Conservation (phyloP, 2,888 invertebrate genomes). For the Sarcophaga carnaria region DNA sequence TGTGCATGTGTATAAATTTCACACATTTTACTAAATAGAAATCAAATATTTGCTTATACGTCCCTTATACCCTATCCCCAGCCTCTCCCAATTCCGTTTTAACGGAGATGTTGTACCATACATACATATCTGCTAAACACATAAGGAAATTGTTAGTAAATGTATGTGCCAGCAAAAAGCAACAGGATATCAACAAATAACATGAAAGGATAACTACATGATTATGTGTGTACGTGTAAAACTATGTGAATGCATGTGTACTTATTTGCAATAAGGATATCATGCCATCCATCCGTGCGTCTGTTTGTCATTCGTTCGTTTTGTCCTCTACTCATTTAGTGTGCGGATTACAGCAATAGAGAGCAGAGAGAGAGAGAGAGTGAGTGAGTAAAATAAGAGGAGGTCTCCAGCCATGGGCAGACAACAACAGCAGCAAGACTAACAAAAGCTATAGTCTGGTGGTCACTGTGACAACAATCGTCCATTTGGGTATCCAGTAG, state of each 20-base stretch:
- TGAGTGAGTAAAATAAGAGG: neutral
- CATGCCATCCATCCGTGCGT: neutral
- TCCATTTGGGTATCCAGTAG: neutral
- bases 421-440: conserved; percentile 30
- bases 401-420: conserved; percentile 10
- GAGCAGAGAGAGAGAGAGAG: neutral
- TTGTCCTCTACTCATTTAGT: neutral
- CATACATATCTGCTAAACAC: neutral
- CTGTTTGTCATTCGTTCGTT: too few relatives aligned
- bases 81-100: neutral
- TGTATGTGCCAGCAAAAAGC: conserved; percentile 47
- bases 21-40: conserved; percentile 61
- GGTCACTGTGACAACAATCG: conserved; percentile 42
- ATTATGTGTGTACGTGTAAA: conserved; percentile 26
- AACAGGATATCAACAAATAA: conserved; percentile 66
- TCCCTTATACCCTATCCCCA: neutral
- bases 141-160: conserved; percentile 5
- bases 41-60: conserved; percentile 42
- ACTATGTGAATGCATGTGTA: conserved; percentile 23
- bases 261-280: conserved; percentile 40
- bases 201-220: conserved; percentile 61
- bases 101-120: too few relatives aligned
- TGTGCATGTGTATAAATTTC: conserved; percentile 7
- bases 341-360: neutral
- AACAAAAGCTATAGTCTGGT: conserved; percentile 33